Conservation (phyloP, 2,888 invertebrate species). For the Nephrocerus scutellatus region DNA sequence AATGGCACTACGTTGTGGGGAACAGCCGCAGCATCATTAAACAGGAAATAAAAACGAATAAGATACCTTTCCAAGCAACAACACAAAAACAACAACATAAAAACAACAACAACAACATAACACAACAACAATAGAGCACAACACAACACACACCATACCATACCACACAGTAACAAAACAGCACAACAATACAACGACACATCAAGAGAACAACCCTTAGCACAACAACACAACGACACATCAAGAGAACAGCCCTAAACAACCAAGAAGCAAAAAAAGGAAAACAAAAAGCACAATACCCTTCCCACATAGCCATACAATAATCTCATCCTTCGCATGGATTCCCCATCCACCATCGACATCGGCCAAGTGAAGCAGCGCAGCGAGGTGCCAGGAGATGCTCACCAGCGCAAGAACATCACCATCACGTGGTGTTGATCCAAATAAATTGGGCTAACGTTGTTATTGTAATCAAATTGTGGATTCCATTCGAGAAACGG, state of each 20-base stretch:
- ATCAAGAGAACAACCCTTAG: conserved; percentile 14
- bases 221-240: too few relatives aligned
- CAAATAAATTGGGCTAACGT: conserved; percentile 34
- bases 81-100: too few relatives aligned
- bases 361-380: conserved; percentile 26
- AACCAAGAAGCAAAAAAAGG: conserved; percentile 5
- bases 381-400: conserved; percentile 20
- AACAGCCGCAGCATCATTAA: too few relatives aligned
- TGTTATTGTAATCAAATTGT: conserved; percentile 25
- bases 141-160: not conserved
- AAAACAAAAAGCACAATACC: conserved; percentile 19
- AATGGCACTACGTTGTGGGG: too few relatives aligned
- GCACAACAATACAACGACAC: conserved; percentile 4
- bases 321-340: too few relatives aligned
- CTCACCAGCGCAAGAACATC: conserved; percentile 20
- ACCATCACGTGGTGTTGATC: conserved; percentile 34
- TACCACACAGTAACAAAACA: conserved; percentile 5
- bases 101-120: conserved; percentile 8
- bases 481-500: conserved; percentile 8
- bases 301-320: too few relatives aligned
- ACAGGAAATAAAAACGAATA: conserved; percentile 25
- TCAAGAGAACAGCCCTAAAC: conserved; percentile 9
- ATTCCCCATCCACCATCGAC: too few relatives aligned
- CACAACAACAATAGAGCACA: conserved; percentile 7
- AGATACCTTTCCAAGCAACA: conserved; percentile 25